These are phyloP conservation scores for Tetramorium parvispinum DNA, from an alignment of 1,140 invertebrate genomes.

Conservation along the genomic window DNA sequence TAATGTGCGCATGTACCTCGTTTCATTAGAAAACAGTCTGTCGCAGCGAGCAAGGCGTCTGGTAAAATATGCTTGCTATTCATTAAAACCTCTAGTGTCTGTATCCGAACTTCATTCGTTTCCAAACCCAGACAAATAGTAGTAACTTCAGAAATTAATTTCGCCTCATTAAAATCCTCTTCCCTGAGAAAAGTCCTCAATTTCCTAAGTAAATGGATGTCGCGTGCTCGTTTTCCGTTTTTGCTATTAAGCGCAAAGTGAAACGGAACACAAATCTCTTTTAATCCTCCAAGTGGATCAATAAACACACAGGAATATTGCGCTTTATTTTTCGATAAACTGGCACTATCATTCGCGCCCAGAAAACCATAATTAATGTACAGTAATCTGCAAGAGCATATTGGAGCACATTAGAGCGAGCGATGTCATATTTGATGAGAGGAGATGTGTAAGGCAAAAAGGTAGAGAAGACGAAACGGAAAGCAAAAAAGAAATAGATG, in stretches of 20 bases:
- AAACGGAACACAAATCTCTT: constrained; percentile 94
- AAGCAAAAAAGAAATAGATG: background rate
- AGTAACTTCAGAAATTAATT: constrained; percentile 84
- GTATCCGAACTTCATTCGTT: constrained; percentile 90
- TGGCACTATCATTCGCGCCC: constrained; percentile 87
- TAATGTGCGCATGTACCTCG: constrained; percentile 64
- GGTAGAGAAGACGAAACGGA: background rate
- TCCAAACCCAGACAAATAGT: constrained; percentile 89
- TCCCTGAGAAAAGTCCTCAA: constrained; percentile 89
- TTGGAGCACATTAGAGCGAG: background rate
- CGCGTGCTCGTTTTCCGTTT: constrained; percentile 93
- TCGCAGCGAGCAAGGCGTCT: constrained; percentile 86
- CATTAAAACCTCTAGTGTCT: constrained; percentile 90
- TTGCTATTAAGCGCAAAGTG: constrained; percentile 95
- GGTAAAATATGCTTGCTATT: constrained; percentile 87
- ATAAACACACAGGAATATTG: constrained; percentile 92
- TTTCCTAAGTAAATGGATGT: constrained; percentile 94
- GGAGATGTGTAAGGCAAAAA: no score
- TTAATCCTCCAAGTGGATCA: constrained; percentile 92
- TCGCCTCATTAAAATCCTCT: constrained; percentile 86
- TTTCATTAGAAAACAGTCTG: constrained; percentile 84
- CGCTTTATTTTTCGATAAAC: constrained; percentile 85
- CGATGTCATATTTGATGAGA: no score
- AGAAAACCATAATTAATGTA: constrained; percentile 93
- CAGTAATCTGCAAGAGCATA: constrained; percentile 86